These are phyloP conservation scores for Steinernema khuongi DNA, from an alignment of 1,140 invertebrate species.

Conservation along the genomic window DNA sequence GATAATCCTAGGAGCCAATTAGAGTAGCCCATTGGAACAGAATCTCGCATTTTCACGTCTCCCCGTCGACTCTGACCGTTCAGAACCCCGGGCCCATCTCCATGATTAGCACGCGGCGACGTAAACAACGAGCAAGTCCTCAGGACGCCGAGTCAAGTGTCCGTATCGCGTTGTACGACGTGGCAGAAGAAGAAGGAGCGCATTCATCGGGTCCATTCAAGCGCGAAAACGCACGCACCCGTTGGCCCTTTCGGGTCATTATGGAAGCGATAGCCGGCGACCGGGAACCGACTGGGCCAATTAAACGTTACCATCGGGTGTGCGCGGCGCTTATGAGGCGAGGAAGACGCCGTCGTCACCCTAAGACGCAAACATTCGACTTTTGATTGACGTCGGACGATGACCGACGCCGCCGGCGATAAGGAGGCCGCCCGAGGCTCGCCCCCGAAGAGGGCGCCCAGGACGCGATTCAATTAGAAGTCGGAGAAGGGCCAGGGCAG, in stretches of 20 bases:
- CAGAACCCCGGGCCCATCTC: no score
- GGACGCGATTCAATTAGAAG: not conserved
- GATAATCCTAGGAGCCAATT: no score
- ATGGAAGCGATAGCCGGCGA: slow-evolving; percentile 17
- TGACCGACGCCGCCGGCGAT: slow-evolving; percentile 5
- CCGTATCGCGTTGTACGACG: not conserved
- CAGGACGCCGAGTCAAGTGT: no score
- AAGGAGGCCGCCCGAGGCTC: not conserved
- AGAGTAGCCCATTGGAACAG: no score
- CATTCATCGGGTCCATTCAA: not conserved
- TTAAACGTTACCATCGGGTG: slow-evolving; percentile 14
- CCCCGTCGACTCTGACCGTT: no score
- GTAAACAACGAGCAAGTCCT: no score
- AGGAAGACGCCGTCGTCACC: not conserved
- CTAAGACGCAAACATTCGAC: slow-evolving; percentile 1
- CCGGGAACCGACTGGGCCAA: slow-evolving; percentile 23
- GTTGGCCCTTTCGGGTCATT: not conserved
- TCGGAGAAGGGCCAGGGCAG: not conserved
- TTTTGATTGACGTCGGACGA: not conserved
- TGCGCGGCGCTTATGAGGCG: not conserved
- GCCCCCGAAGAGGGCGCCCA: not conserved
- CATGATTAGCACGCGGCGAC: no score
- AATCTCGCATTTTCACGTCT: no score
- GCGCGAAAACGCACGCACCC: not conserved
- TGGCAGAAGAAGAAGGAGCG: not conserved